Conservation (phyloP, 2,888 invertebrate genomes). For the Hedychridium roseum region DNA sequence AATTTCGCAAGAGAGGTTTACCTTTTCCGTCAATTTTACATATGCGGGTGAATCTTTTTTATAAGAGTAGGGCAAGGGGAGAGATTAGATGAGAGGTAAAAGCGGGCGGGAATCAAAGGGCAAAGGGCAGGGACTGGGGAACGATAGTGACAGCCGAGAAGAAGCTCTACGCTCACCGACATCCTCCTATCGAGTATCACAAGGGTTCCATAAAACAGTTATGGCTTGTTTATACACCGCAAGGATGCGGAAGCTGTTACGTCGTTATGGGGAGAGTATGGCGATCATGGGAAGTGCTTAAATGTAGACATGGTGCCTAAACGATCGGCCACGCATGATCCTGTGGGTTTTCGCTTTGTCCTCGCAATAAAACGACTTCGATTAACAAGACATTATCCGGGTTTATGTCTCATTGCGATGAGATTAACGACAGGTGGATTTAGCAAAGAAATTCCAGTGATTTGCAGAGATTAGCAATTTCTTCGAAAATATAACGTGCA, state of each 20-base stretch:
- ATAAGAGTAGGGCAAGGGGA: no score
- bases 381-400: no score
- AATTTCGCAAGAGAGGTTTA: no score
- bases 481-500: no score
- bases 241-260: conserved; percentile 44
- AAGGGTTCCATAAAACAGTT: conserved; percentile 53
- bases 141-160: conserved; percentile 12
- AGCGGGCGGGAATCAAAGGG: conserved; percentile 4
- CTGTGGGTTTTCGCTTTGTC: not conserved
- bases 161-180: conserved; percentile 15
- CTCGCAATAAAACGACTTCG: no score
- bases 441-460: no score
- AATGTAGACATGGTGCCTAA: not conserved
- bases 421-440: no score
- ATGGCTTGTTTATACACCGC: conserved; percentile 54
- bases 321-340: not conserved
- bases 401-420: no score
- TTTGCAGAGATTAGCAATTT: no score
- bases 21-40: no score
- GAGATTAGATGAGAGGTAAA: no score
- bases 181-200: conserved; percentile 13
- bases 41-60: no score
- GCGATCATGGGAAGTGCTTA: not conserved
- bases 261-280: conserved; percentile 34
- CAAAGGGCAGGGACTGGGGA: conserved; percentile 3